A percentile compares a stretch with the other conserved stretches of the same genome.
These are phyloP conservation scores for Psophia crepitans DNA, from an alignment of 2,113 vertebrate genomes.

Conservation along the genomic window DNA sequence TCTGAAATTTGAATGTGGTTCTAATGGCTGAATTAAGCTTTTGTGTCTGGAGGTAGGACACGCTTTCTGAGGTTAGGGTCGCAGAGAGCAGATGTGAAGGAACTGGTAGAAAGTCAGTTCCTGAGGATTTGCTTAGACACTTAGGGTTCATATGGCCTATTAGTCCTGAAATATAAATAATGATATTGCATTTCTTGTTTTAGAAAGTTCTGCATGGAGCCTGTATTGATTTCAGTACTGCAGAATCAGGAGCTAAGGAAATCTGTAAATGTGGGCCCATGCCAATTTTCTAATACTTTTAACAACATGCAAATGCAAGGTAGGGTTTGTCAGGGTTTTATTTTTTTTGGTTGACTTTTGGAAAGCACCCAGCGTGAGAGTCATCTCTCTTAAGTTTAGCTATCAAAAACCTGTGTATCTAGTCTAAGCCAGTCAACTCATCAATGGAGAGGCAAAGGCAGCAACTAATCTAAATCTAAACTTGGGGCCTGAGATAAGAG, in stretches of 20 bases:
- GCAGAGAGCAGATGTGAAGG: background rate
- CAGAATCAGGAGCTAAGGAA: background rate
- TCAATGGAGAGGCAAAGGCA: background rate
- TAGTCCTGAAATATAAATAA: background rate
- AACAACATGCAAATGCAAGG: background rate
- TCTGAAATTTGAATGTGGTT: background rate
- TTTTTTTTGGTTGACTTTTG: background rate
- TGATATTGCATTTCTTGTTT: background rate
- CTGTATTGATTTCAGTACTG: background rate
- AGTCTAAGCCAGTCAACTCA: background rate
- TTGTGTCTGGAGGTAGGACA: background rate
- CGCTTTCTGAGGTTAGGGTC: background rate
- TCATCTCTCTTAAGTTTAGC: background rate
- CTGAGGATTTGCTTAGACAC: background rate
- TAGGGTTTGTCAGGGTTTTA: background rate
- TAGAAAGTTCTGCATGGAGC: background rate
- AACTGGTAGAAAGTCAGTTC: background rate
- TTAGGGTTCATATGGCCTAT: background rate
- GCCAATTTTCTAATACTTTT: background rate
- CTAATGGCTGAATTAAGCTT: background rate
- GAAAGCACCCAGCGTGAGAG: background rate
- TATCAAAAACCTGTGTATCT: background rate
- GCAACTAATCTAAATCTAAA: slow-evolving; percentile 27
- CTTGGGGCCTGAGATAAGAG: background rate
- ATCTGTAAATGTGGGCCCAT: background rate